Percentiles rank a stretch among this genome's conserved stretches.
Conservation (phyloP, 2,888 invertebrate genomes). For the Pseudococcus longispinus region DNA sequence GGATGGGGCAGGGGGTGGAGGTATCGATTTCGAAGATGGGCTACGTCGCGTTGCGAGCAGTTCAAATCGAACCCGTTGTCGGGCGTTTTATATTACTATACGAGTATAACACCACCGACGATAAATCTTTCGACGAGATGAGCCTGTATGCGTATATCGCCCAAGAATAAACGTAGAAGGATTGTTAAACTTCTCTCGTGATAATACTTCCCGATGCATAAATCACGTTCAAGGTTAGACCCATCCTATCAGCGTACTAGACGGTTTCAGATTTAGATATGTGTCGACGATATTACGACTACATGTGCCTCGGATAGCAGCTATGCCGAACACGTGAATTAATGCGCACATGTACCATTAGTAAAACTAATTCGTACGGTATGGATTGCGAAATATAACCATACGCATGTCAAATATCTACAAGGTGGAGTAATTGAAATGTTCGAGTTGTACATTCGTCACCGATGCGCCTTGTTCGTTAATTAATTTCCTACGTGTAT, state of each 20-base stretch:
- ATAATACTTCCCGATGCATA: constrained; percentile 31
- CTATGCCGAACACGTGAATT: not conserved
- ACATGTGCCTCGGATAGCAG: not conserved
- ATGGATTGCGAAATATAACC: not conserved
- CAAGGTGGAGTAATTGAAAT: constrained; percentile 28
- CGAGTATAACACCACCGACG: constrained; percentile 5
- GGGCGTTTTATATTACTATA: not conserved
- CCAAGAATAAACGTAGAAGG: constrained; percentile 1
- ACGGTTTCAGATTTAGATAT: constrained; percentile 17
- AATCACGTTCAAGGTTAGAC: constrained; percentile 30
- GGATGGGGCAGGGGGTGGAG: not conserved
- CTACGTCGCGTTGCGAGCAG: not conserved
- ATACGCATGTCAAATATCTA: constrained; percentile 11
- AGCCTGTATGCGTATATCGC: not conserved
- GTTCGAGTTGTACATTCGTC: constrained; percentile 28
- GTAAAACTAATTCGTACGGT: constrained; percentile 12
- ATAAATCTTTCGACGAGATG: constrained; percentile 30
- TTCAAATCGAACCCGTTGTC: not conserved
- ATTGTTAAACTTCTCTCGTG: constrained; percentile 34
- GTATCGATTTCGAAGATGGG: constrained; percentile 13
- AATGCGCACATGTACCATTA: constrained; percentile 28
- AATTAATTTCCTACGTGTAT: not conserved
- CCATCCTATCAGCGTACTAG: not conserved
- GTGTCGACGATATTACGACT: not conserved
- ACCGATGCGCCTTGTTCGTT: constrained; percentile 12